phyloP scores from a whole-genome alignment of 2,888 invertebrate genomes.

The Alsophila aescularia region DNA sequence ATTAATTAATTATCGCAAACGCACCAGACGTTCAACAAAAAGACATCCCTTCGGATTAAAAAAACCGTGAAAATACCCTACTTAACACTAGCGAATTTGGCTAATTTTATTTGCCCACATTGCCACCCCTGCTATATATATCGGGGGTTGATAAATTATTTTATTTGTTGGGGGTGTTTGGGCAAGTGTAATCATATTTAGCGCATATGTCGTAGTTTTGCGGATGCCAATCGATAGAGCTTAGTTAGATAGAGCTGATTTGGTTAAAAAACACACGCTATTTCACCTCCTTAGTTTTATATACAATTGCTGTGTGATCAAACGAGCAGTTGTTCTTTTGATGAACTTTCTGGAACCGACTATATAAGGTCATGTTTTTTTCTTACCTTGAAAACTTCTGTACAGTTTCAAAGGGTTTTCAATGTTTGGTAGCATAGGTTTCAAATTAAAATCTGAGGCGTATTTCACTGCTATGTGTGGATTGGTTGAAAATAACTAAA shows the following conservation, averaged over 20 bases:
- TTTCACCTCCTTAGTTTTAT: too few relatives aligned
- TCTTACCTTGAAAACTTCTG: too few relatives aligned
- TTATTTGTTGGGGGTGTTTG: slow-evolving; percentile 30
- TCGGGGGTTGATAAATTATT: slow-evolving; percentile 27
- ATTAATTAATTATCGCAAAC: background rate
- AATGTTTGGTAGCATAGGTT: too few relatives aligned
- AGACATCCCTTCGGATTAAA: slow-evolving; percentile 18
- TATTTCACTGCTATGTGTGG: too few relatives aligned
- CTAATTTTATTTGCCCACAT: slow-evolving; percentile 46
- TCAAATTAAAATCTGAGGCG: too few relatives aligned
- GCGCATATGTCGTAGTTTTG: slow-evolving; percentile 44
- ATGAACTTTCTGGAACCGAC: too few relatives aligned
- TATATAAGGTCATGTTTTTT: too few relatives aligned
- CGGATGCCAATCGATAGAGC: slow-evolving; percentile 25
- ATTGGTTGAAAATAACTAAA: too few relatives aligned
- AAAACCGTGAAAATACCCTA: slow-evolving; percentile 27
- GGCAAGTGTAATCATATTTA: slow-evolving; percentile 45
- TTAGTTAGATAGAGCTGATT: slow-evolving; percentile 10
- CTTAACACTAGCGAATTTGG: slow-evolving; percentile 39
- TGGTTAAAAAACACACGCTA: too few relatives aligned
- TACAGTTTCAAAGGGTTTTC: too few relatives aligned
- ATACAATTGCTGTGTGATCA: too few relatives aligned
- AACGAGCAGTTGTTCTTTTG: too few relatives aligned
- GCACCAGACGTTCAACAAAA: slow-evolving; percentile 3
- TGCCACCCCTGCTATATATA: slow-evolving; percentile 18